These are phyloP conservation scores for Rhinatrema bivittatum DNA, from an alignment of 2,797 vertebrate genomes.

Conservation along the genomic window DNA sequence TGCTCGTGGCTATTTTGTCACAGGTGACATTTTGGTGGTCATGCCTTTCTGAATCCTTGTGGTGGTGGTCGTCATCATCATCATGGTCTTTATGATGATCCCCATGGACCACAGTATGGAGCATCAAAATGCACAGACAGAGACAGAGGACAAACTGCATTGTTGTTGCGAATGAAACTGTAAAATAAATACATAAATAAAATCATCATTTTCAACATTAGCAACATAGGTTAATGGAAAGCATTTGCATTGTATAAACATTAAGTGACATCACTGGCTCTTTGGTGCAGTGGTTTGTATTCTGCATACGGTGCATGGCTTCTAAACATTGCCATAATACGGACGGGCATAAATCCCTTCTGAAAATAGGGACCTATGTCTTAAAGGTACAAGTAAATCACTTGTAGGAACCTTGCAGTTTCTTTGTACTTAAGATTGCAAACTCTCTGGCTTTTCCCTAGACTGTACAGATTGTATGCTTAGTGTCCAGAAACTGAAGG, in stretches of 20 bases:
- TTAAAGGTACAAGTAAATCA: too few species aligned
- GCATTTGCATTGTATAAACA: rapidly evolving
- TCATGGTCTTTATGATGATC: background rate
- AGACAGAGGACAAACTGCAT: constrained; percentile 28
- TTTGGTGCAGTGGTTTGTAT: rapidly evolving
- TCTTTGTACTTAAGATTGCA: too few species aligned
- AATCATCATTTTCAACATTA: background rate
- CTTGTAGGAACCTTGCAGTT: too few species aligned
- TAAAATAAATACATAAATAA: constrained; percentile 22
- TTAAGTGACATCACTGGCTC: background rate
- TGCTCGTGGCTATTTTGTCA: constrained; percentile 30
- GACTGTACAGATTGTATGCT: too few species aligned
- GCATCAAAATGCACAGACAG: constrained; percentile 23
- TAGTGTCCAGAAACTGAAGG: too few species aligned
- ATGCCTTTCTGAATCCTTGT: constrained; percentile 2
- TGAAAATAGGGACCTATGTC: too few species aligned
- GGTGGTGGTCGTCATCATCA: background rate
- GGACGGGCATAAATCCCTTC: too few species aligned
- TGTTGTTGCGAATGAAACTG: constrained; percentile 30
- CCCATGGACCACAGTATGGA: constrained; percentile 13
- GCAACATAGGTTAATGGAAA: background rate
- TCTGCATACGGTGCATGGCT: too few species aligned
- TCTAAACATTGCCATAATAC: too few species aligned
- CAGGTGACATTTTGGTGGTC: background rate
- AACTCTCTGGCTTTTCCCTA: too few species aligned